Conservation (phyloP, 2,113 vertebrate species). For the Hemiscyllium ocellatum region DNA sequence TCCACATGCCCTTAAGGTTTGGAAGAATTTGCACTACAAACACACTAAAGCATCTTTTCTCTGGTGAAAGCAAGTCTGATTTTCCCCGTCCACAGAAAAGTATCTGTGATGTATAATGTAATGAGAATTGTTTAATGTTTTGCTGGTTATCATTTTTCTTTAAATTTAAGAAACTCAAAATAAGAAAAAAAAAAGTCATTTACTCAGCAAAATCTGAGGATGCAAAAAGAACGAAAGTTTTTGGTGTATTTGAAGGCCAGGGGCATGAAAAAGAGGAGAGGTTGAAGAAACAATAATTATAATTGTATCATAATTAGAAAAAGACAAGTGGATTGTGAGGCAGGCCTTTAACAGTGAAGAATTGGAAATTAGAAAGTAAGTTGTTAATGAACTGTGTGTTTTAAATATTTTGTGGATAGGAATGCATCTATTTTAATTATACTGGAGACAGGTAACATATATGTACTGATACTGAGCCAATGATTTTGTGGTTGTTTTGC, state of each 20-base stretch:
- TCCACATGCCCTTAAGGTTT: background rate
- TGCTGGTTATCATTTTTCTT: background rate
- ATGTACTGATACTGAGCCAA: background rate
- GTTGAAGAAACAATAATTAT: background rate
- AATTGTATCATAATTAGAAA: background rate
- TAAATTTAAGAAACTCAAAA: background rate
- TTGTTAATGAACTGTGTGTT: background rate
- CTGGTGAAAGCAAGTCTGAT: background rate
- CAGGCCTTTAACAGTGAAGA: background rate
- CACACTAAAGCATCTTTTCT: background rate
- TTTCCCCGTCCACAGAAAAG: background rate
- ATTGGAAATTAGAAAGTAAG: background rate
- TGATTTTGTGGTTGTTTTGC: background rate
- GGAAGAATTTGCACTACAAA: background rate
- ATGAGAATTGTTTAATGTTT: background rate
- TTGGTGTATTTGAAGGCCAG: background rate
- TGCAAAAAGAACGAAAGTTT: background rate
- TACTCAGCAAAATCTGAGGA: background rate
- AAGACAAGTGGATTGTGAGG: background rate
- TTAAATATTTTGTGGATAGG: background rate
- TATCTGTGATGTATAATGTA: background rate
- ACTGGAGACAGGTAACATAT: background rate
- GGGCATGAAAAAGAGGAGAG: background rate
- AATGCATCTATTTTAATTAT: slow-evolving; percentile 7
- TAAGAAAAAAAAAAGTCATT: too few relatives aligned